A percentile compares a stretch with the other conserved stretches of the same genome.
These are phyloP conservation scores for Drosophila teissieri DNA, from an alignment of 1,140 invertebrate species.

Conservation along the genomic window DNA sequence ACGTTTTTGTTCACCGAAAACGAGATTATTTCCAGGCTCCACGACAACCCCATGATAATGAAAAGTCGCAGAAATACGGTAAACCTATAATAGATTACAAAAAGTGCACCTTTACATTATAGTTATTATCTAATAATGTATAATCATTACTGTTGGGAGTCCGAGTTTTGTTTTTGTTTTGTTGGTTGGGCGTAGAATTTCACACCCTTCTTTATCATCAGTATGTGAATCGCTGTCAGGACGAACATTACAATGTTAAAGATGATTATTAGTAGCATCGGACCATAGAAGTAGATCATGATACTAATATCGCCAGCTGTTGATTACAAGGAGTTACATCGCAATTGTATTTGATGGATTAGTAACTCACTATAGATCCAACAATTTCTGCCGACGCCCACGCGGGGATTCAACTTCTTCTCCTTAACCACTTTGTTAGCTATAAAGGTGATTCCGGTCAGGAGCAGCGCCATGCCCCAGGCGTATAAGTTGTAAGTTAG, in stretches of 20 bases:
- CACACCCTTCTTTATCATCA: slow-evolving; percentile 85
- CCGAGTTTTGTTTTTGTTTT: slow-evolving; percentile 16
- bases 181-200: slow-evolving; percentile 1
- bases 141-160: slow-evolving; percentile 37
- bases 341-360: too few species aligned
- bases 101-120: not conserved
- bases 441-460: slow-evolving; percentile 83
- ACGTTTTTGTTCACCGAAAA: slow-evolving; percentile 3
- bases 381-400: slow-evolving; percentile 84
- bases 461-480: slow-evolving; percentile 87
- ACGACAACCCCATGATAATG: slow-evolving; percentile 90
- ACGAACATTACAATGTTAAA: slow-evolving; percentile 89
- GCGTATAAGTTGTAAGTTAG: slow-evolving; percentile 88
- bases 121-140: not conserved
- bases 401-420: slow-evolving; percentile 84
- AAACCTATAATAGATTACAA: slow-evolving; percentile 85
- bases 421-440: slow-evolving; percentile 54
- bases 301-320: slow-evolving; percentile 67
- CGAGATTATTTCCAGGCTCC: slow-evolving; percentile 88
- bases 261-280: slow-evolving; percentile 88
- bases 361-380: slow-evolving; percentile 86
- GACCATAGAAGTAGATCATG: slow-evolving; percentile 90
- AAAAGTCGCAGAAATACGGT: slow-evolving; percentile 89
- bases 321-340: not conserved
- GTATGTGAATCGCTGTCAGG: slow-evolving; percentile 86